Evolutionary conservation across 2,797 vertebrate genomes (phyloP), one percentile per base, ranked within the genome.

Genomic region (Microcaecilia unicolor): DNA sequence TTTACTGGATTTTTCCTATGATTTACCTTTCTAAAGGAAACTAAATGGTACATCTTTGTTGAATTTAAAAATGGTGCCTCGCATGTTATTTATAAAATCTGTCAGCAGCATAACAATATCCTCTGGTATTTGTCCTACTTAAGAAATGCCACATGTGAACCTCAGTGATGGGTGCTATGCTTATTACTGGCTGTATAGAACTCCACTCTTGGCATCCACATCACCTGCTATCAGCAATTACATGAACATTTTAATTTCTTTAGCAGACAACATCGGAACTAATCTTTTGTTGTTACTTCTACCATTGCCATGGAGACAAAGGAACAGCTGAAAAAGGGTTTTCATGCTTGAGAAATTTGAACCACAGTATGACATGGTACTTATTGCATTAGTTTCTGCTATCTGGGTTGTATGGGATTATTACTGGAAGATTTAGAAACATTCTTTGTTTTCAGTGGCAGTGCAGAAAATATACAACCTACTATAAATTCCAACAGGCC

Each of bases 241-340:
- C 20, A 49, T 45, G 32, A 58, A 50, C 34, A 32, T 44, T 55
- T 59, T 48, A 61, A 41, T 60, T 29, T 42, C 67, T 73, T 60
- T 59, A 70, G 63, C 62, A 70, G 64, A 70, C 65, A 69, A 45
- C 28, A 48, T 74, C 67, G 74, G 58, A 31, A 54, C 51, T 61
- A 55, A 46, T 64, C 52, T 75, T 74, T 62, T 70, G 51, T 72
- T 80, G 66, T 79, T 76, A 5, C 46, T 58, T 70, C 63, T 59
- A 38, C 41, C 58, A 72, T 85, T 74, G 61, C 70, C 68, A 79
- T 76, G 73, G 84, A 84, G 72, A 85, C 58, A 65, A 54, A 64
- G 56, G 63, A 76, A 67, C 31, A 73, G 61, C 42, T 48, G 57
- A 74, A 64, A n/a, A 16, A 67, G 33, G 44, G 58, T 51, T 53